phyloP scores from a whole-genome alignment of 1,140 invertebrate species.

The Drosophila serrata region DNA sequence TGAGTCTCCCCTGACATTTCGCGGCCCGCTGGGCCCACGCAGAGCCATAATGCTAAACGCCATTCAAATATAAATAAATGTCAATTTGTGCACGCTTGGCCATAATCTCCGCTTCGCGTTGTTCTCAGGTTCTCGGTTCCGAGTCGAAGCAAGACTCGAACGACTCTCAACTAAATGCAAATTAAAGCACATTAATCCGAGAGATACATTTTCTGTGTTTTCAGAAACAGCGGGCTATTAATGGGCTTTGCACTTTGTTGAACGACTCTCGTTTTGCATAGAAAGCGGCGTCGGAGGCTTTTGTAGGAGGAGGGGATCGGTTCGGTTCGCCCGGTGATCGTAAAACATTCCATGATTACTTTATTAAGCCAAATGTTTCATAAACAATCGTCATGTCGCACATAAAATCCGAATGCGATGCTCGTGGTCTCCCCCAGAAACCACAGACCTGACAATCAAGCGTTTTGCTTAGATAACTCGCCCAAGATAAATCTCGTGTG shows the following conservation, averaged over 20 bases:
- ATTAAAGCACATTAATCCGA: slow-evolving; percentile 81
- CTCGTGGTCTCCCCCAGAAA: slow-evolving; percentile 31
- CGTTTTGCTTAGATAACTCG: slow-evolving; percentile 78
- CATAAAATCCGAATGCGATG: slow-evolving; percentile 76
- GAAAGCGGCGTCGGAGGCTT: slow-evolving; percentile 55
- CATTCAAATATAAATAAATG: slow-evolving; percentile 83
- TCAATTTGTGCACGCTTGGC: slow-evolving; percentile 78
- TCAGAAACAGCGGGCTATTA: slow-evolving; percentile 69
- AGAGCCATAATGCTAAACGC: slow-evolving; percentile 74
- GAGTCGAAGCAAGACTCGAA: slow-evolving; percentile 1
- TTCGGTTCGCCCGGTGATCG: slow-evolving; percentile 54
- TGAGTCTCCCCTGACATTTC: slow-evolving; percentile 38
- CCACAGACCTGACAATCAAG: slow-evolving; percentile 59
- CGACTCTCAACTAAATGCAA: slow-evolving; percentile 71
- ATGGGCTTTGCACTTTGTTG: slow-evolving; percentile 74
- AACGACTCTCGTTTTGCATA: slow-evolving; percentile 67
- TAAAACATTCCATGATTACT: slow-evolving; percentile 83
- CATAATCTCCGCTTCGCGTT: slow-evolving; percentile 62
- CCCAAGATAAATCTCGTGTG: slow-evolving; percentile 68
- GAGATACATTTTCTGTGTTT: slow-evolving; percentile 55
- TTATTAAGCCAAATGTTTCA: slow-evolving; percentile 82
- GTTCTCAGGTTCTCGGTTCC: slow-evolving; percentile 36
- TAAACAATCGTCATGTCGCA: slow-evolving; percentile 79
- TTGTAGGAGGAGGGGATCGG: slow-evolving; percentile 5
- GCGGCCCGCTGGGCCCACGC: slow-evolving; percentile 57